Evolutionary conservation across 2,888 invertebrate genomes (phyloP).

Genomic region (Caenorhabditis sp.): DNA sequence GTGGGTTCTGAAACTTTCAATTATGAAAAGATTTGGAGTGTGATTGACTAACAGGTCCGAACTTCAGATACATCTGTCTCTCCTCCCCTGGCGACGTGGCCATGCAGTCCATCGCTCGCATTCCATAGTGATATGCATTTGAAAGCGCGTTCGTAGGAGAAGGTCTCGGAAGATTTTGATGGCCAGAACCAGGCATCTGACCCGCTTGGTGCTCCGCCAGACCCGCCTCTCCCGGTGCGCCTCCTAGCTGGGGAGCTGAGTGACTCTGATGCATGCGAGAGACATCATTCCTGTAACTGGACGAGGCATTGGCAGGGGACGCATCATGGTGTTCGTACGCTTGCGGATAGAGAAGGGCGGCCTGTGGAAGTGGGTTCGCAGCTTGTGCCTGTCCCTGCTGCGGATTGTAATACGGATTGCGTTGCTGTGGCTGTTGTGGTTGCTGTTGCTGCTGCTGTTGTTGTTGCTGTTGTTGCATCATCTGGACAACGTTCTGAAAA

Average conservation of each 20-base stretch:
- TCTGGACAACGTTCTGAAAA: background rate
- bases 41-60: slow-evolving; percentile 9
- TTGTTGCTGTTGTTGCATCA: too few species aligned
- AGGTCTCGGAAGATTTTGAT: slow-evolving; percentile 15
- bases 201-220: background rate
- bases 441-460: slow-evolving; percentile 4
- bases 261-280: slow-evolving; percentile 70
- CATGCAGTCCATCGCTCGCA: slow-evolving; percentile 55
- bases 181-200: background rate
- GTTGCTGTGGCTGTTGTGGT: background rate
- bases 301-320: background rate
- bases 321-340: slow-evolving; percentile 16
- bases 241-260: slow-evolving; percentile 71
- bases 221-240: background rate
- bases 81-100: slow-evolving; percentile 33
- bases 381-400: background rate
- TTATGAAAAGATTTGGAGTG: background rate
- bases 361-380: background rate
- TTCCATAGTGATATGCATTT: slow-evolving; percentile 46
- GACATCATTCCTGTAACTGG: slow-evolving; percentile 26
- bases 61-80: slow-evolving; percentile 33
- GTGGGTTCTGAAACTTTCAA: slow-evolving; percentile 18
- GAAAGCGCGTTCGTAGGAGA: slow-evolving; percentile 6
- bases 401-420: slow-evolving; percentile 1
- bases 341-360: slow-evolving; percentile 31